phyloP scores from a whole-genome alignment of 92 coral and sea anemone genomes.

The Siderastrea radians region DNA sequence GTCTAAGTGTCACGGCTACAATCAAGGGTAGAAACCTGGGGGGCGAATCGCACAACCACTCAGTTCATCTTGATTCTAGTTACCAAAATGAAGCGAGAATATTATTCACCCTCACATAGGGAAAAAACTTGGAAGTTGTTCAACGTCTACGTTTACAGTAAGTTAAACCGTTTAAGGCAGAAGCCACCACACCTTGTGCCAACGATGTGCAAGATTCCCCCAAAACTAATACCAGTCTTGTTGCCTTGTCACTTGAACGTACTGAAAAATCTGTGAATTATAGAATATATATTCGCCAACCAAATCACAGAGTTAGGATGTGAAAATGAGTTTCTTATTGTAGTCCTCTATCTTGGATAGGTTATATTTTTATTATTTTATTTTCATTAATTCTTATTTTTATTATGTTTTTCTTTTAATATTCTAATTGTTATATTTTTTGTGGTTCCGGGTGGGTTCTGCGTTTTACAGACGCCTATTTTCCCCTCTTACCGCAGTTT shows the following conservation, averaged over 20 bases:
- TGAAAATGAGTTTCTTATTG: no score
- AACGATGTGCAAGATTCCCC: conserved; percentile 32
- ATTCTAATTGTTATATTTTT: no score
- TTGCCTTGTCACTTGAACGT: conserved; percentile 37
- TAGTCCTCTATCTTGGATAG: no score
- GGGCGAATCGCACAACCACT: conserved; percentile 52
- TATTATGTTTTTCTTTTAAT: no score
- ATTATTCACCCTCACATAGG: conserved; percentile 25
- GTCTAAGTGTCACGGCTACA: conserved; percentile 28
- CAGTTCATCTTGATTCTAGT: conserved; percentile 32
- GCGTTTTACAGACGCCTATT: no score
- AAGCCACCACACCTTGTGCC: conserved; percentile 47
- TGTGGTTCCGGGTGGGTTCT: no score
- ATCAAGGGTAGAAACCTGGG: conserved; percentile 44
- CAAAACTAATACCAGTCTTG: conserved; percentile 26
- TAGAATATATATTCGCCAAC: not conserved
- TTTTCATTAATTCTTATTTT: no score
- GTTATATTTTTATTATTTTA: no score
- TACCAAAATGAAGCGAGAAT: conserved; percentile 29
- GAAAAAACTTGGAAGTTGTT: conserved; percentile 14
- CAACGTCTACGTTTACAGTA: conserved; percentile 58
- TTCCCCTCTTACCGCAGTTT: no score
- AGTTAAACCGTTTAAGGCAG: conserved; percentile 27
- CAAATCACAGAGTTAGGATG: conserved; percentile 3
- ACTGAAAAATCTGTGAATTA: not conserved